These are phyloP conservation scores for Pristionchus pacificus DNA, from an alignment of 1,140 invertebrate species.

Conservation along the genomic window DNA sequence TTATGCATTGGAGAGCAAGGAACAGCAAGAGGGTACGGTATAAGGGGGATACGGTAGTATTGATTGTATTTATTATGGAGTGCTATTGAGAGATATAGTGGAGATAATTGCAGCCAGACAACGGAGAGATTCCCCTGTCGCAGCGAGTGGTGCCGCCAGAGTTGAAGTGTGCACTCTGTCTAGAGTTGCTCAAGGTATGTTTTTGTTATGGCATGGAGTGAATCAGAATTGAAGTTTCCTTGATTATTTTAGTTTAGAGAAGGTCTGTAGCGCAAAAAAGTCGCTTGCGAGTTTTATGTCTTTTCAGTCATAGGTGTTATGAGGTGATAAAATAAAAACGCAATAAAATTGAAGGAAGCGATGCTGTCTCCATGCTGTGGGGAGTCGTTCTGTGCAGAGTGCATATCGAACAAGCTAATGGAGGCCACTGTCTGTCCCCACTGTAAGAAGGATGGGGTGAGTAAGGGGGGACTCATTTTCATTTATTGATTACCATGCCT, in stretches of 20 bases:
- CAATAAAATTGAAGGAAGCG: constrained; percentile 72
- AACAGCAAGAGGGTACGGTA: not conserved
- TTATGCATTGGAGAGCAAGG: constrained; percentile 78
- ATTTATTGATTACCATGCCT: too few relatives aligned
- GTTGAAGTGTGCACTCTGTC: constrained; percentile 81
- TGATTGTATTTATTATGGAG: too few relatives aligned
- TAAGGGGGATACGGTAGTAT: not conserved
- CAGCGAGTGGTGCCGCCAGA: constrained; percentile 77
- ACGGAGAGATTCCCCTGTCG: constrained; percentile 55
- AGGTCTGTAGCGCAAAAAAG: too few relatives aligned
- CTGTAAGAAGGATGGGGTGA: constrained; percentile 78
- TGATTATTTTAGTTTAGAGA: too few relatives aligned
- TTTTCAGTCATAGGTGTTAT: too few relatives aligned
- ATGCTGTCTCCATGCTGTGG: constrained; percentile 95
- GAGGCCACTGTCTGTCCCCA: constrained; percentile 90
- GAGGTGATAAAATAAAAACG: not conserved
- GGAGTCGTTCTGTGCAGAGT: constrained; percentile 96
- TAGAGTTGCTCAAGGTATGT: constrained; percentile 67
- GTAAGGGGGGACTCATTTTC: too few relatives aligned
- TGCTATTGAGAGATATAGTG: too few relatives aligned
- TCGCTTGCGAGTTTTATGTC: too few relatives aligned
- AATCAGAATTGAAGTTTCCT: too few relatives aligned
- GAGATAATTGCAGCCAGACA: constrained; percentile 4
- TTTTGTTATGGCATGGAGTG: not conserved
- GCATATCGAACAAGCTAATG: constrained; percentile 62